A percentile compares a stretch with the other conserved stretches of the same genome.
Conservation (phyloP, 2,888 invertebrate genomes). For the Heliconius erato region DNA sequence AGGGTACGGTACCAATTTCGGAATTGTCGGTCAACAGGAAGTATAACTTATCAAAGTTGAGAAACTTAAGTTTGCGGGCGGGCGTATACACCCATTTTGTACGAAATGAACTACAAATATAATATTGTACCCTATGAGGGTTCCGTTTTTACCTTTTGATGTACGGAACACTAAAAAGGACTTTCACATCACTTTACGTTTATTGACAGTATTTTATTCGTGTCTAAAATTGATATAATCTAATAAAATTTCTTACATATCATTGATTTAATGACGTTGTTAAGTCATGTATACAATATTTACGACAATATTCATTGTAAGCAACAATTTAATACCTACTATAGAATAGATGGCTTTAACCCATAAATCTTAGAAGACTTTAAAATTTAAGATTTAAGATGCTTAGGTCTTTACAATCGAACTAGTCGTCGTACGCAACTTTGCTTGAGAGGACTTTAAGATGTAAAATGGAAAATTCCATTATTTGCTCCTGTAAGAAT, state of each 20-base stretch:
- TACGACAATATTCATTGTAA: conserved; percentile 25
- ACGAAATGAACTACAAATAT: too few relatives aligned
- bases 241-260: background rate
- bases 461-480: too few relatives aligned
- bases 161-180: too few relatives aligned
- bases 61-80: too few relatives aligned
- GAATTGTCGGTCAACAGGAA: too few relatives aligned
- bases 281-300: conserved; percentile 16
- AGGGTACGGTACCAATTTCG: too few relatives aligned
- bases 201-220: background rate
- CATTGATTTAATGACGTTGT: conserved; percentile 9
- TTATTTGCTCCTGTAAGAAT: too few relatives aligned
- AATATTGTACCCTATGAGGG: too few relatives aligned
- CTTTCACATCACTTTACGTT: background rate
- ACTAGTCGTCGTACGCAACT: background rate
- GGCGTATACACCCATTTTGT: too few relatives aligned
- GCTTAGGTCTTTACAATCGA: background rate
- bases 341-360: conserved; percentile 2
- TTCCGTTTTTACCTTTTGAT: too few relatives aligned
- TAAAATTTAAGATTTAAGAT: conserved; percentile 7
- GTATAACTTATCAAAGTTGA: too few relatives aligned
- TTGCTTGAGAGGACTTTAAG: too few relatives aligned
- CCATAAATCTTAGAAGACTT: background rate
- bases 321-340: background rate
- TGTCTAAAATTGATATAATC: background rate